A percentile compares a stretch with the other conserved stretches of the same genome.
Evolutionary conservation across 2,797 vertebrate species (phyloP).

Genomic region (Mionectes olivaceus): DNA sequence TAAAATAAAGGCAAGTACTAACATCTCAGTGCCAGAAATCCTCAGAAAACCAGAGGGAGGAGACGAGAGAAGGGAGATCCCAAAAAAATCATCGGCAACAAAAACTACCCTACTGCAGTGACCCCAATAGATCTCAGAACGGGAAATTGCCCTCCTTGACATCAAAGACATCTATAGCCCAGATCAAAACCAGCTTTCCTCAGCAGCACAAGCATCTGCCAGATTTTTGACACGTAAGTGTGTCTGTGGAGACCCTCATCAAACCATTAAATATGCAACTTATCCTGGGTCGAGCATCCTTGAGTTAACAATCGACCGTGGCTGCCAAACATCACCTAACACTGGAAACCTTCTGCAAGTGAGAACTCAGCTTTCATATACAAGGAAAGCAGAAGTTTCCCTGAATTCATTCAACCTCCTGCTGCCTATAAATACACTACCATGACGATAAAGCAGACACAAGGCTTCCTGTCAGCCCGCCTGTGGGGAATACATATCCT

Average conservation of each 20-base stretch:
- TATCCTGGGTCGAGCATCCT: not conserved
- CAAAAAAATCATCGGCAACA: not conserved
- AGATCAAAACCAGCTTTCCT: slow-evolving; percentile 26
- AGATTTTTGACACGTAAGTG: not conserved
- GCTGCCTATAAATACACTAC: not conserved
- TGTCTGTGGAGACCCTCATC: not conserved
- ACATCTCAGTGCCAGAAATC: not conserved
- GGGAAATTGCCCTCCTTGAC: not conserved
- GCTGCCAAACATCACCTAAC: not conserved
- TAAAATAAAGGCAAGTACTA: not conserved
- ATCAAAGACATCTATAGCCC: not conserved
- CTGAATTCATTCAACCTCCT: not conserved
- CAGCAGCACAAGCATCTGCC: not conserved
- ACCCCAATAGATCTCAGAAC: not conserved
- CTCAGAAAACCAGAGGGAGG: not conserved
- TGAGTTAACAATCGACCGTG: not conserved
- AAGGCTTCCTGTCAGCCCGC: not conserved
- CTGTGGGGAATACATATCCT: accelerated
- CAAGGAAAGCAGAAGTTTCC: not conserved
- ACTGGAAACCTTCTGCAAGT: not conserved
- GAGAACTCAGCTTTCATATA: not conserved
- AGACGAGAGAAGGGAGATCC: slow-evolving; percentile 15
- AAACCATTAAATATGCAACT: not conserved
- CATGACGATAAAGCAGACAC: accelerated
- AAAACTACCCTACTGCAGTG: not conserved